Conservation (phyloP, 2,113 vertebrate genomes). For the Megaleporinus macrocephalus region DNA sequence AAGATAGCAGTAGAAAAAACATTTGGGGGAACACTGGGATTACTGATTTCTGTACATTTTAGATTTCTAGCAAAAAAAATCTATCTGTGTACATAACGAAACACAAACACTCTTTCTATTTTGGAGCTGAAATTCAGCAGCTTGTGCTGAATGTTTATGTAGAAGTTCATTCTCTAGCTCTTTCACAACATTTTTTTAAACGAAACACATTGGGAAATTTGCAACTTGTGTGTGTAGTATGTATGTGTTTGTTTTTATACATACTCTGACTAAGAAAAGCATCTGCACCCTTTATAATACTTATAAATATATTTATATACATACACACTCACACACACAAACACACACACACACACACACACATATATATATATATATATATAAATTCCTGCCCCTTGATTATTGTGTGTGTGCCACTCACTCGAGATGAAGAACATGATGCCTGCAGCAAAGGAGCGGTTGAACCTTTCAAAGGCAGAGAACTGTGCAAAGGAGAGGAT, state of each 20-base stretch:
- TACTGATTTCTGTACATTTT: neutral
- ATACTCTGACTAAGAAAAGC: too few species aligned
- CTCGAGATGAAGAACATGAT: conserved; percentile 87
- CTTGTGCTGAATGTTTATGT: neutral
- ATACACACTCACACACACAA: too few species aligned
- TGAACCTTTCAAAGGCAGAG: conserved; percentile 82
- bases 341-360: too few species aligned
- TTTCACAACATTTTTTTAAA: neutral
- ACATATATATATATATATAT: too few species aligned
- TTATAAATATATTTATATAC: too few species aligned
- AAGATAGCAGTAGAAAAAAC: too few species aligned
- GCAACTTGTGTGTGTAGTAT: neutral
- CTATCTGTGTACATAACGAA: conserved; percentile 1
- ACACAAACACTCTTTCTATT: neutral
- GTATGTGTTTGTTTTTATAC: too few species aligned
- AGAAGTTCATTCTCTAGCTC: neutral
- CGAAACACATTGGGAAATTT: too few species aligned
- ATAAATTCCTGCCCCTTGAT: too few species aligned
- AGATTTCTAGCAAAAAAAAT: neutral
- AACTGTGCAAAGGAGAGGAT: conserved; percentile 85
- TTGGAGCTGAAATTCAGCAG: neutral
- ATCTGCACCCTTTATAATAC: too few species aligned
- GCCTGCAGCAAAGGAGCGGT: conserved; percentile 83
- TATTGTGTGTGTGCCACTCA: too few species aligned
- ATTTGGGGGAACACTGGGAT: neutral